Evolutionary conservation across 2,888 invertebrate genomes (phyloP).

Genomic region (Mythimna albipuncta): DNA sequence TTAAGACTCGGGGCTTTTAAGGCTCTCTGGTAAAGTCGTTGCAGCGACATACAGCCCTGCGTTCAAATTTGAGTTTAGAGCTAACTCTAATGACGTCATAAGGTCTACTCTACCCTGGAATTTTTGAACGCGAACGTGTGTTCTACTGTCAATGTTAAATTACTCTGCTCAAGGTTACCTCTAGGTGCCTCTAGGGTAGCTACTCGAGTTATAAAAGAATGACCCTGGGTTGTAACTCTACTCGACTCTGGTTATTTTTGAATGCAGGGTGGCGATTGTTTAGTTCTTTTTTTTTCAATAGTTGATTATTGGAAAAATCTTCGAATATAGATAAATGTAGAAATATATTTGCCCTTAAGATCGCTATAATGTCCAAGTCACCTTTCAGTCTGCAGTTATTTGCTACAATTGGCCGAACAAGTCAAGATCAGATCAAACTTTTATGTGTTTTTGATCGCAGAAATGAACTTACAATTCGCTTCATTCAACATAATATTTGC

Average conservation of each 20-base stretch:
- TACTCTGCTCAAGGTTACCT: too few relatives aligned
- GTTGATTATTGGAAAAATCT: too few relatives aligned
- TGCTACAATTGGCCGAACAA: slow-evolving; percentile 1
- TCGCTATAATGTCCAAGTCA: not conserved
- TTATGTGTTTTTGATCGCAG: not conserved
- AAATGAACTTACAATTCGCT: not conserved
- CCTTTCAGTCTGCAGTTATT: not conserved
- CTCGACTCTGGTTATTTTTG: too few relatives aligned
- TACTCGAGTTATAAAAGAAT: too few relatives aligned
- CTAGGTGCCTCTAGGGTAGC: too few relatives aligned
- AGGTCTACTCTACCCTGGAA: too few relatives aligned
- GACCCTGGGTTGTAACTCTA: too few relatives aligned
- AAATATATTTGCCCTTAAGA: not conserved
- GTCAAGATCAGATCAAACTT: not conserved
- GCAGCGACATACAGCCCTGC: not conserved
- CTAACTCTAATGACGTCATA: too few relatives aligned
- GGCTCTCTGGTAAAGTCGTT: not conserved
- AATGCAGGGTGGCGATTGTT: not conserved
- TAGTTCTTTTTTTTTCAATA: not conserved
- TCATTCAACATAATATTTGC: not conserved
- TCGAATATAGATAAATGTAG: not conserved
- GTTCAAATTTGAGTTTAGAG: too few relatives aligned
- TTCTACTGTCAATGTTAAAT: too few relatives aligned
- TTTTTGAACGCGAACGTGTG: too few relatives aligned
- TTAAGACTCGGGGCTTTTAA: not conserved